These are phyloP conservation scores for Tupaia tana DNA, from an alignment of 2,113 vertebrate species.

Conservation along the genomic window DNA sequence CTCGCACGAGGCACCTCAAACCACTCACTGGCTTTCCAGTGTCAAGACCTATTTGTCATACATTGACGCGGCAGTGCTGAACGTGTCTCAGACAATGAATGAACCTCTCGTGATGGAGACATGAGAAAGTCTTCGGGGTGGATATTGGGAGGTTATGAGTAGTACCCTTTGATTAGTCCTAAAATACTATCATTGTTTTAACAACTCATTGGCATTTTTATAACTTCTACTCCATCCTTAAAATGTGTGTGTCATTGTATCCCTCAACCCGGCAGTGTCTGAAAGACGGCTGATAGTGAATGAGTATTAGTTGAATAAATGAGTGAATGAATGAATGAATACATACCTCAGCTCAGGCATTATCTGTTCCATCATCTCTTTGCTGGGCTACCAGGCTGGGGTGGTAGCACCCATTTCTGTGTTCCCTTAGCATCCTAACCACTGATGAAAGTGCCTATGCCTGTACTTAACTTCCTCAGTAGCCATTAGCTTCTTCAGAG, in stretches of 20 bases:
- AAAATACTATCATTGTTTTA: not conserved
- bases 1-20: not conserved
- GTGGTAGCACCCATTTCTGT: not conserved
- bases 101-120: not conserved
- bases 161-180: not conserved
- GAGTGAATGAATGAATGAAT: slow-evolving; percentile 3
- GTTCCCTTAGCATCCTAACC: not conserved
- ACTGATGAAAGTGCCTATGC: not conserved
- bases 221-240: not conserved
- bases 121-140: not conserved
- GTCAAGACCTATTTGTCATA: not conserved
- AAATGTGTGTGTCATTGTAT: not conserved
- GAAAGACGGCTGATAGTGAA: not conserved
- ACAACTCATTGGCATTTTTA: not conserved
- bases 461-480: not conserved
- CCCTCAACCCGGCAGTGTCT: not conserved
- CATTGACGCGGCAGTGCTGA: not conserved
- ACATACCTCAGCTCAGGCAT: not conserved
- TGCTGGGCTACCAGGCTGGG: not conserved
- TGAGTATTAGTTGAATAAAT: not conserved
- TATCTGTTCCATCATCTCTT: not conserved
- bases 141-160: not conserved
- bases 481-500: not conserved
- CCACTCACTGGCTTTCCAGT: not conserved
- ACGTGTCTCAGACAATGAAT: not conserved